These are phyloP conservation scores for Pycnonotus jocosus DNA, from an alignment of 2,113 vertebrate species.

Conservation along the genomic window DNA sequence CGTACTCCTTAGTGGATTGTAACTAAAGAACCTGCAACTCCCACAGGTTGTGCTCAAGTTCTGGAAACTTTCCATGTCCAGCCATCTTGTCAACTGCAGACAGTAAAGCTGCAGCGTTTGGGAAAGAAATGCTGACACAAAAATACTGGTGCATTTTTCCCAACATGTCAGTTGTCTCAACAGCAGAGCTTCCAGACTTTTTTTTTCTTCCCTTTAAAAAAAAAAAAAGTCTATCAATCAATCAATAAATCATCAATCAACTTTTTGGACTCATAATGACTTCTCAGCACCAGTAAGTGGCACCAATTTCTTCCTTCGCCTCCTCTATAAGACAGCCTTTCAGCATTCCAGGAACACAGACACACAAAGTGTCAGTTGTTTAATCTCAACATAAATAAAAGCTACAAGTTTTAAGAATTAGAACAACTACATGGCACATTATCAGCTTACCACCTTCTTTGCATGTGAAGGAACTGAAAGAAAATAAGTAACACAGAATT, in stretches of 20 bases:
- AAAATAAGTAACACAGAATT: not conserved
- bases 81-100: conserved; percentile 15
- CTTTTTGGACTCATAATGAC: not conserved
- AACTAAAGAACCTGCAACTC: conserved; percentile 47
- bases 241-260: not conserved
- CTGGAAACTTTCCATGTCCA: conserved; percentile 37
- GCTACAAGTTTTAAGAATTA: not conserved
- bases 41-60: not conserved
- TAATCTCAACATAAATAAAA: not conserved
- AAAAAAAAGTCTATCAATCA: not conserved
- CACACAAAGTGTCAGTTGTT: not conserved
- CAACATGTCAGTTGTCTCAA: not conserved
- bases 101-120: conserved; percentile 22
- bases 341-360: not conserved
- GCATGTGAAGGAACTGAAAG: not conserved
- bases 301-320: not conserved
- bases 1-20: not conserved
- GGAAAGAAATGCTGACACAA: conserved; percentile 20
- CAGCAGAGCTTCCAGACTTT: not conserved
- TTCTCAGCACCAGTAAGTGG: not conserved
- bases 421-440: not conserved
- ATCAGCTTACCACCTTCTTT: not conserved
- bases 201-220: not conserved
- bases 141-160: not conserved
- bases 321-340: not conserved